These are phyloP conservation scores for Acromyrmex charruanus DNA, from an alignment of 1,140 invertebrate species.

Conservation along the genomic window DNA sequence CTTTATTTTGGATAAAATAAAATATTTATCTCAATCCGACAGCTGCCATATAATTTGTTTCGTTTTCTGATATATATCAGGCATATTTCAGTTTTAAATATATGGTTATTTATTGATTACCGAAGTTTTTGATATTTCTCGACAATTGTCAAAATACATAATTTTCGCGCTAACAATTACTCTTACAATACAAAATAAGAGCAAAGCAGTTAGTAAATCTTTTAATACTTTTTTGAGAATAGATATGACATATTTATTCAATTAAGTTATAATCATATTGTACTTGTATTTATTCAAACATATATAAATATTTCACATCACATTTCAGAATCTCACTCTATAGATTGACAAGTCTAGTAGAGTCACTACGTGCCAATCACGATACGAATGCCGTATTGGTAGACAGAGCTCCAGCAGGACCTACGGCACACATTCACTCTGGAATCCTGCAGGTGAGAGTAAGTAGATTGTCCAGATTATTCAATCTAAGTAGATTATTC, in stretches of 20 bases:
- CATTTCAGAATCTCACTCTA: conserved; percentile 81
- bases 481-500: conserved; percentile 24
- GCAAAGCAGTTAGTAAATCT: no score
- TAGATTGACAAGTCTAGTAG: conserved; percentile 91
- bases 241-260: not conserved
- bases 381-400: conserved; percentile 89
- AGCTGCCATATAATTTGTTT: no score
- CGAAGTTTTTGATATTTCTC: no score
- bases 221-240: no score
- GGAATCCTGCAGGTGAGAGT: conserved; percentile 94
- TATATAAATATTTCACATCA: conserved; percentile 35
- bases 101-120: no score
- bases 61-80: no score
- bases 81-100: no score
- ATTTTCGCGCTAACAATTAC: no score
- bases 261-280: not conserved
- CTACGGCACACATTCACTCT: conserved; percentile 96
- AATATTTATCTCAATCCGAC: no score
- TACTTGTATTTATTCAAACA: not conserved
- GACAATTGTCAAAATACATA: no score
- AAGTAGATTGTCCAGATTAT: conserved; percentile 78
- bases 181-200: no score
- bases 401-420: conserved; percentile 91
- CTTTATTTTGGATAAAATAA: no score
- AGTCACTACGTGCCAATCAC: conserved; percentile 91